Base-by-base conservation (phyloP, 2,797 vertebrate species). In the Crax fasciolata region DNA sequence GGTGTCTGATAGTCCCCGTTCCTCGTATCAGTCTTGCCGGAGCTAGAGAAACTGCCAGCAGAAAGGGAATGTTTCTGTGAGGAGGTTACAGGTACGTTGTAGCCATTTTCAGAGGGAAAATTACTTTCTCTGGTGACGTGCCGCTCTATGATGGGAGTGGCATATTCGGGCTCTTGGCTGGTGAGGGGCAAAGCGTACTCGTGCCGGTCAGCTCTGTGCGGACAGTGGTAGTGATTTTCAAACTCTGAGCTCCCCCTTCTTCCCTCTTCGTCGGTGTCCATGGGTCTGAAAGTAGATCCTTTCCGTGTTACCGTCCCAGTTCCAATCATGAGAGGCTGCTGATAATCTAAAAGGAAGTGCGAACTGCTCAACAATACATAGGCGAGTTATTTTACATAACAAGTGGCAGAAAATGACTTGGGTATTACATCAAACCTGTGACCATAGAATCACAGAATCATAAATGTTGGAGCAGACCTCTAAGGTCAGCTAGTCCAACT, bases 211-310 rank as follows among this genome's bases (percentile, higher is more conserved):
- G 95, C 91, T 27, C 97, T 97, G 27, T 97, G 98, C 0, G 98
- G 98, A 84, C 97, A 98, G 97, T 97, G 98, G 11, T 99, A 99
- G 97, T 98, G 98, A 44, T 97, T 95, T 52, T 97, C 58, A 0
- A 94, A 93, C 48, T 98, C 98, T 2, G 77, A 30, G 27, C 84
- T 86, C 10, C 52, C 68, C 27, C 89, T 81, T 18, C 95, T 94
- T 75, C 97, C 98, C 28, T 95, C 97, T 0, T 96, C 66, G n/a
- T 98, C 98, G 0, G 94, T 94, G 95, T 99, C 98, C 96, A 98
- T 98, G 43, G 99, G 98, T 70, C 98, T 98, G 96, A 99, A 99
- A 59, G 98, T 99, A 68, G 99, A 99, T 94, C 98, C 98, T 95
- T 99, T 98, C 68, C 98, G 97, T 11, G 98, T 97, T 51, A 99